A percentile compares a stretch with the other conserved stretches of the same genome.
Conservation (phyloP, 2,797 vertebrate genomes). For the Glyptemys insculpta region DNA sequence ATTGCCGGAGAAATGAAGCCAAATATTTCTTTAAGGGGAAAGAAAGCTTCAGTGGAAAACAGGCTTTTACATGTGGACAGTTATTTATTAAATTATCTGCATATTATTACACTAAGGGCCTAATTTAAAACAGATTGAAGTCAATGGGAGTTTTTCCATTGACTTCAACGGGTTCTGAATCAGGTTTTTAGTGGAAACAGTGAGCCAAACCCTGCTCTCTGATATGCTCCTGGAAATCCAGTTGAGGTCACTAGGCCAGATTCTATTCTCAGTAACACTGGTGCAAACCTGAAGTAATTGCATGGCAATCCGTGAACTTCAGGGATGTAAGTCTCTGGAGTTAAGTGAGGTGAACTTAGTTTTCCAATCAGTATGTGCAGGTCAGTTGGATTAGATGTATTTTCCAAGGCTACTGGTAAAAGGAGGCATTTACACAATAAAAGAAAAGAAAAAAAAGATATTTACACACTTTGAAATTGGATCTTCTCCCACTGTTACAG, state of each 20-base stretch:
- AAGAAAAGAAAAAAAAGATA: not conserved
- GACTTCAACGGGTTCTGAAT: rapidly evolving
- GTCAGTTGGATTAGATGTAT: not conserved
- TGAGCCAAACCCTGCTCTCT: not conserved
- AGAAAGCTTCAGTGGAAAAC: not conserved
- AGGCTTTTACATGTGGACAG: conserved; percentile 19
- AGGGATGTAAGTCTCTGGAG: not conserved
- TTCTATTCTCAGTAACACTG: not conserved
- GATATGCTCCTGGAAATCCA: not conserved
- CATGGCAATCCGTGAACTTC: not conserved
- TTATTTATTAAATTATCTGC: not conserved
- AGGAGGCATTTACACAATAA: not conserved
- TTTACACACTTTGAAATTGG: not conserved
- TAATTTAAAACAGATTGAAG: not conserved
- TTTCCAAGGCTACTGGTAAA: not conserved
- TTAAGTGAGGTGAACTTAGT: not conserved
- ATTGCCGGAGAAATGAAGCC: conserved; percentile 44
- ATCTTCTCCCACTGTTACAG: not conserved
- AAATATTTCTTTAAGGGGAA: not conserved
- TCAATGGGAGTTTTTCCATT: not conserved
- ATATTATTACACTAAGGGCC: not conserved
- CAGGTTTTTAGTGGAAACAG: not conserved
- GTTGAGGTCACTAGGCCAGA: rapidly evolving
- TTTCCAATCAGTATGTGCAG: not conserved
- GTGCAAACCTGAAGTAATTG: rapidly evolving